Conservation (phyloP, 1,140 invertebrate genomes). For the Physella acuta region DNA sequence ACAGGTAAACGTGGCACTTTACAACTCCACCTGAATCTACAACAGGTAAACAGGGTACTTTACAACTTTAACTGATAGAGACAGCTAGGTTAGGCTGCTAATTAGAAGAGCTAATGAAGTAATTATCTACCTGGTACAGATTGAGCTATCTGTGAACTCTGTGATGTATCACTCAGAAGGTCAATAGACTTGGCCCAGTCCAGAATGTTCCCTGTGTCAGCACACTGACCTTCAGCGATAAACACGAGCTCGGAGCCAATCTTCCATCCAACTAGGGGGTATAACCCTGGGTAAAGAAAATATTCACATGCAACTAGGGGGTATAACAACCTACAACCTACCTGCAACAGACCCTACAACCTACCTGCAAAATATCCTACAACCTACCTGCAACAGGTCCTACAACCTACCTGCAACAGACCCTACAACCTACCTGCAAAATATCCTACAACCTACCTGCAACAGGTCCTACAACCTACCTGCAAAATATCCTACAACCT, state of each 20-base stretch:
- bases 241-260: slow-evolving; percentile 68
- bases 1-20: too few species aligned
- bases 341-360: neutral
- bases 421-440: too few species aligned
- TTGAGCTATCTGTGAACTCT: slow-evolving; percentile 72
- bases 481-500: too few species aligned
- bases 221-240: slow-evolving; percentile 80
- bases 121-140: slow-evolving; percentile 64
- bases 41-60: too few species aligned
- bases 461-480: too few species aligned
- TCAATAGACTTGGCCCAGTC: slow-evolving; percentile 80
- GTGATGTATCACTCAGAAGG: slow-evolving; percentile 70
- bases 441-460: too few species aligned
- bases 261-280: slow-evolving; percentile 84
- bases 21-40: too few species aligned
- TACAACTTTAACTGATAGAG: too few species aligned
- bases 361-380: too few species aligned
- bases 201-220: slow-evolving; percentile 85
- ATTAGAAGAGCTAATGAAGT: too few species aligned
- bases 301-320: neutral
- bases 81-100: too few species aligned
- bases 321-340: neutral
- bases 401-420: slow-evolving; percentile 71
- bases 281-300: slow-evolving; percentile 67
- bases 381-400: slow-evolving; percentile 68